Conservation (phyloP, 2,113 vertebrate species). For the Mormoops blainvillei region DNA sequence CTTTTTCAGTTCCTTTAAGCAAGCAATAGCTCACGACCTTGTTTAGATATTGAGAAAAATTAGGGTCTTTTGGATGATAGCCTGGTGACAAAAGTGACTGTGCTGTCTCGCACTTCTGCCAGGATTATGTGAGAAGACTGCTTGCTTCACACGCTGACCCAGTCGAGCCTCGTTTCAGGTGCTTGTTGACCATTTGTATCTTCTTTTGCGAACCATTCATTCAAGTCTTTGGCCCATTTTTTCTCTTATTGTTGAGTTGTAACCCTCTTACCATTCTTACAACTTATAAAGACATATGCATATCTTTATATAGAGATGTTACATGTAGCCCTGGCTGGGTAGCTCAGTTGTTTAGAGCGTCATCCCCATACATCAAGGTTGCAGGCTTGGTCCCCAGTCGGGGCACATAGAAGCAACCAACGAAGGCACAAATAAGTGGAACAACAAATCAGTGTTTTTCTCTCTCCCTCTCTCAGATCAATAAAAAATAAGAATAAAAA, state of each 20-base stretch:
- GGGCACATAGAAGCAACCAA: too few relatives aligned
- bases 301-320: background rate
- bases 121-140: background rate
- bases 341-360: too few relatives aligned
- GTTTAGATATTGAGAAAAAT: background rate
- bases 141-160: background rate
- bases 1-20: background rate
- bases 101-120: background rate
- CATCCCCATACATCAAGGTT: too few relatives aligned
- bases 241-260: background rate
- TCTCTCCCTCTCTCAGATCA: too few relatives aligned
- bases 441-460: too few relatives aligned
- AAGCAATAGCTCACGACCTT: background rate
- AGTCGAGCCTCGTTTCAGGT: background rate
- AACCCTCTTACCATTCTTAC: background rate
- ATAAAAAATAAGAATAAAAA: too few relatives aligned
- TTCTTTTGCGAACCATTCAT: background rate
- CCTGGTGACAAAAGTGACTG: background rate
- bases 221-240: background rate
- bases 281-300: background rate
- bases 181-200: background rate
- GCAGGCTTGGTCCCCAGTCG: too few relatives aligned
- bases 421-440: too few relatives aligned
- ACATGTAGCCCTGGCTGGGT: too few relatives aligned
- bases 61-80: too few relatives aligned